Conservation (phyloP, 1,140 invertebrate genomes). For the Hesperophylax magnus region DNA sequence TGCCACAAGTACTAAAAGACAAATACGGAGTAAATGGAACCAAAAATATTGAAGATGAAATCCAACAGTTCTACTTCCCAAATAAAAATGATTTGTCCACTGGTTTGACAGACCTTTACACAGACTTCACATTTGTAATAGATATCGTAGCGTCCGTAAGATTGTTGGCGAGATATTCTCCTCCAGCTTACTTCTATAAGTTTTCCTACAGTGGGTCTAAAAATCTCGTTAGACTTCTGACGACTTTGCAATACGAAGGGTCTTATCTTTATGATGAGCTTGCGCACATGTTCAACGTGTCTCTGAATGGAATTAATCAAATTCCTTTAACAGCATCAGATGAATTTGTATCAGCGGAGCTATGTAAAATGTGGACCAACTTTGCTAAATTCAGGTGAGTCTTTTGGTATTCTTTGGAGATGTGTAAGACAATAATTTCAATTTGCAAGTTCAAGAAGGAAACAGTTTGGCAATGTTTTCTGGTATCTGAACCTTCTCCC, state of each 20-base stretch:
- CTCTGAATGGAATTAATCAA: conserved; percentile 53
- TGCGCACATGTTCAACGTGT: conserved; percentile 62
- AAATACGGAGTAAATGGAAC: conserved; percentile 59
- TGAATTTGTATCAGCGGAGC: conserved; percentile 61
- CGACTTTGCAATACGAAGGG: conserved; percentile 61
- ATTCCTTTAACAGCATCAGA: conserved; percentile 60
- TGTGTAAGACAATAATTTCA: too few species aligned
- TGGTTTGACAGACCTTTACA: too few species aligned
- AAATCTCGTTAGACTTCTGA: conserved; percentile 64
- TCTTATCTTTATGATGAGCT: conserved; percentile 66
- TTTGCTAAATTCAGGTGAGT: conserved; percentile 70
- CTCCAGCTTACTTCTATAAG: conserved; percentile 63
- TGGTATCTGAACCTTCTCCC: too few species aligned
- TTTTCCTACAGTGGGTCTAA: conserved; percentile 64
- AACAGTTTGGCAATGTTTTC: too few species aligned
- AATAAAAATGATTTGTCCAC: conserved; percentile 44
- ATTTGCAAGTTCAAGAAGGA: too few species aligned
- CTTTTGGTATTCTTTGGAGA: too few species aligned
- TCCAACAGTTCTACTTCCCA: conserved; percentile 63
- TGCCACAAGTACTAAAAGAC: conserved; percentile 59
- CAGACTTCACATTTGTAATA: too few species aligned
- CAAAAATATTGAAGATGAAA: conserved; percentile 60
- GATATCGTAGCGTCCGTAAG: too few species aligned
- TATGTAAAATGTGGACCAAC: conserved; percentile 69
- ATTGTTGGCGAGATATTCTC: too few species aligned